phyloP scores from a whole-genome alignment of 2,888 invertebrate genomes.

The Siphlonurus alternatus region DNA sequence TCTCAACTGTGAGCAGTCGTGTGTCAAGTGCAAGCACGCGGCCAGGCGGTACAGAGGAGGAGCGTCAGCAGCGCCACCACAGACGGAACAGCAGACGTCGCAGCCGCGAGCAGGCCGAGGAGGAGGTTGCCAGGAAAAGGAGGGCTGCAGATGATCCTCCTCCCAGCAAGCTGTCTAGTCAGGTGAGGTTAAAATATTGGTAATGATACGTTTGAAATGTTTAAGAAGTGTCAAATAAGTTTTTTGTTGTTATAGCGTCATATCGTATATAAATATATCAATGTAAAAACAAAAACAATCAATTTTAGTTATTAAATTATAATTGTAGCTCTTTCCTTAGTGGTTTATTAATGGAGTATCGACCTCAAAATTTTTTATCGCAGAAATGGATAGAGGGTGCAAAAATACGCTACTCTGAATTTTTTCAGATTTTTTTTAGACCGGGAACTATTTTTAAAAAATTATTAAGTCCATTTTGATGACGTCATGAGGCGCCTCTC shows the following conservation, averaged over 20 bases:
- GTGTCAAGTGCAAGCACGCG: slow-evolving; percentile 21
- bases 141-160: slow-evolving; percentile 17
- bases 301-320: neutral
- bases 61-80: slow-evolving; percentile 19
- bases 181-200: slow-evolving; percentile 16
- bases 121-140: slow-evolving; percentile 24
- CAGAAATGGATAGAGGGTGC: too few species aligned
- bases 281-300: neutral
- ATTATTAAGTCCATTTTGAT: too few species aligned
- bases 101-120: slow-evolving; percentile 15
- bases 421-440: too few species aligned
- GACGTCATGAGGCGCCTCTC: too few species aligned
- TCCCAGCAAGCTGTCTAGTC: slow-evolving; percentile 20
- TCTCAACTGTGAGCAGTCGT: slow-evolving; percentile 24
- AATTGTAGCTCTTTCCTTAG: neutral
- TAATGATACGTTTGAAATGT: neutral
- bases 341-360: too few species aligned
- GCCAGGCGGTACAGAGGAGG: slow-evolving; percentile 24
- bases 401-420: too few species aligned
- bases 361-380: too few species aligned
- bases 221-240: too few species aligned
- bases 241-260: too few species aligned
- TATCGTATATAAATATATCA: too few species aligned
- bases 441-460: too few species aligned
- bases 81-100: slow-evolving; percentile 21